Evolutionary conservation across 2,797 vertebrate genomes (phyloP).

Genomic region (Eremophila alpestris): DNA sequence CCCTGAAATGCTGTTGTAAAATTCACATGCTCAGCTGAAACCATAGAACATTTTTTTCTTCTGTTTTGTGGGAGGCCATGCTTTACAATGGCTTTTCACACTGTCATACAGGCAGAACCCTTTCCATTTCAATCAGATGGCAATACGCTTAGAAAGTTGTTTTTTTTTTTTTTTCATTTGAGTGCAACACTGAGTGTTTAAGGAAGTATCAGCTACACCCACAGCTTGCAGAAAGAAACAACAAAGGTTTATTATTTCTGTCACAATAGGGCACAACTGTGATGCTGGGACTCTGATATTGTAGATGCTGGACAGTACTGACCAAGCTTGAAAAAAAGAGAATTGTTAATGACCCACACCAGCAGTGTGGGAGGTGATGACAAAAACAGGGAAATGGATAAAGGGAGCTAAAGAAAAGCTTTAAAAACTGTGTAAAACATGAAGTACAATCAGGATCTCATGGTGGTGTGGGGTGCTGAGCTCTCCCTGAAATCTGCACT

Average conservation of each 20-base stretch:
- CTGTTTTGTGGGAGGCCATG: not conserved
- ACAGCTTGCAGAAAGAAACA: not conserved
- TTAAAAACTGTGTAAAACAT: not conserved
- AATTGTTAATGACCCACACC: not conserved
- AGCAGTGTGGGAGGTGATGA: not conserved
- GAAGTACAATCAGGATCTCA: not conserved
- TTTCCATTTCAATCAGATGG: not conserved
- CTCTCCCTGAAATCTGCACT: not conserved
- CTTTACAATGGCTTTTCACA: not conserved
- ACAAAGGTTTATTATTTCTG: not conserved
- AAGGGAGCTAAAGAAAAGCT: not conserved
- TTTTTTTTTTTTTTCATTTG: not conserved
- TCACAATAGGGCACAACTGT: not conserved
- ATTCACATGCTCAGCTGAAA: not conserved
- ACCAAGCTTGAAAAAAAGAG: not conserved
- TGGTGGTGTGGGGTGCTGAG: not conserved
- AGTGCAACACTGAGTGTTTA: not conserved
- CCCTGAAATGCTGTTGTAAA: not conserved
- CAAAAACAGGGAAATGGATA: not conserved
- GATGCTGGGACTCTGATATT: not conserved
- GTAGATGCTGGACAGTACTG: not conserved
- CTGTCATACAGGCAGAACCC: not conserved
- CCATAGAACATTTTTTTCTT: not conserved
- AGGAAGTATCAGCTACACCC: not conserved
- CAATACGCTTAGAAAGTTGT: not conserved